These are phyloP conservation scores for Geotrypetes seraphini DNA, from an alignment of 2,797 vertebrate genomes.

Conservation along the genomic window DNA sequence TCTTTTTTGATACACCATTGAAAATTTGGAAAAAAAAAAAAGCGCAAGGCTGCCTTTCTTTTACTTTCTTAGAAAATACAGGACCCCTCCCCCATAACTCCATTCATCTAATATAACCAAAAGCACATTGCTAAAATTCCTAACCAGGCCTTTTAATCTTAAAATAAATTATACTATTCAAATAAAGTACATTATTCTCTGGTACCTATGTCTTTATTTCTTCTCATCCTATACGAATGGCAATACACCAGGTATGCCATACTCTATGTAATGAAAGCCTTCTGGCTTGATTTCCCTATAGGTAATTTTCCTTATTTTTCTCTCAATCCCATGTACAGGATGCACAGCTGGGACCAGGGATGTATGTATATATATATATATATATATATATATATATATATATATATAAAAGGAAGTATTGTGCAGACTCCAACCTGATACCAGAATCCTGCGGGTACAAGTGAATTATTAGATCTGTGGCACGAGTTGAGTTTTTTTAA, in stretches of 20 bases:
- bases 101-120: slow-evolving; percentile 50
- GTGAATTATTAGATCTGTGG: slow-evolving; percentile 68
- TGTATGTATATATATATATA: slow-evolving; percentile 63
- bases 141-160: slow-evolving; percentile 55
- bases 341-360: slow-evolving; percentile 57
- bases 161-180: slow-evolving; percentile 63
- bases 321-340: slow-evolving; percentile 52
- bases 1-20: too few species aligned
- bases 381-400: slow-evolving; percentile 56
- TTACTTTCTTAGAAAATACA: too few species aligned
- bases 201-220: slow-evolving; percentile 46
- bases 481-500: slow-evolving; percentile 58
- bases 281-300: slow-evolving; percentile 63
- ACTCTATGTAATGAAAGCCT: slow-evolving; percentile 68
- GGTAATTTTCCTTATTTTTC: slow-evolving; percentile 64
- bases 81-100: too few species aligned
- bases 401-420: slow-evolving; percentile 69
- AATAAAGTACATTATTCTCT: slow-evolving; percentile 52
- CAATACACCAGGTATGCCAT: slow-evolving; percentile 57
- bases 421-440: slow-evolving; percentile 52
- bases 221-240: slow-evolving; percentile 52
- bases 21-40: too few species aligned
- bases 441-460: slow-evolving; percentile 55
- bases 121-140: slow-evolving; percentile 44
- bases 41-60: too few species aligned